These are phyloP conservation scores for Papilio xuthus DNA, from an alignment of 1,140 invertebrate genomes.

Conservation along the genomic window DNA sequence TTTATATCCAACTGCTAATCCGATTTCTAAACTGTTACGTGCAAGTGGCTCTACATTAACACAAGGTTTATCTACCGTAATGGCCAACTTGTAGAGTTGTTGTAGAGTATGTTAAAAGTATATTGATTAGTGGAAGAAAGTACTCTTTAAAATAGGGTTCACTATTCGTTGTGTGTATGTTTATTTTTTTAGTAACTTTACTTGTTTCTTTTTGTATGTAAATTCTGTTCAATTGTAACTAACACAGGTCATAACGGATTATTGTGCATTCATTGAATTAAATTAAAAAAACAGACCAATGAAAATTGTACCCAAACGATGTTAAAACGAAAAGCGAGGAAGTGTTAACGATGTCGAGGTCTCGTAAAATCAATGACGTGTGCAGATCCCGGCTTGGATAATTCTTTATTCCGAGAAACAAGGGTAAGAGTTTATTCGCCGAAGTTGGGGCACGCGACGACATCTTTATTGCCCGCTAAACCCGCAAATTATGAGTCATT, in stretches of 20 bases:
- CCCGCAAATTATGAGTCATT: constrained; percentile 48
- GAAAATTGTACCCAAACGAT: constrained; percentile 10
- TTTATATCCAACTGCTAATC: constrained; percentile 22
- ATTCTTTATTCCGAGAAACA: constrained; percentile 49
- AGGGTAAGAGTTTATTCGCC: constrained; percentile 51
- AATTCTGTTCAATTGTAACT: not conserved
- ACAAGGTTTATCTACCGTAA: not conserved
- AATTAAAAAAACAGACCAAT: constrained; percentile 13
- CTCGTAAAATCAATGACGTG: constrained; percentile 45
- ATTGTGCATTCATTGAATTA: not conserved
- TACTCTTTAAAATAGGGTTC: not conserved
- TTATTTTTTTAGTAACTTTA: not conserved
- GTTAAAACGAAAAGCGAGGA: constrained; percentile 15
- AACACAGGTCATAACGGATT: constrained; percentile 16
- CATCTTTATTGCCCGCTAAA: constrained; percentile 53
- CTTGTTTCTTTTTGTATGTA: not conserved
- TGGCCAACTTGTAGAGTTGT: not conserved
- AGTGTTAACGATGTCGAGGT: constrained; percentile 41
- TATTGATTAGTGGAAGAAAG: not conserved
- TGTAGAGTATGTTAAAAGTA: not conserved
- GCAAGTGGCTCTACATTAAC: not conserved
- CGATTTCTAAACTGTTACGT: constrained; percentile 27
- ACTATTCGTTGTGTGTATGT: not conserved
- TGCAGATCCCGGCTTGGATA: constrained; percentile 42
- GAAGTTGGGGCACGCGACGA: constrained; percentile 50